Evolutionary conservation across 2,113 vertebrate genomes (phyloP).

Genomic region (Aleadryas rufinucha): DNA sequence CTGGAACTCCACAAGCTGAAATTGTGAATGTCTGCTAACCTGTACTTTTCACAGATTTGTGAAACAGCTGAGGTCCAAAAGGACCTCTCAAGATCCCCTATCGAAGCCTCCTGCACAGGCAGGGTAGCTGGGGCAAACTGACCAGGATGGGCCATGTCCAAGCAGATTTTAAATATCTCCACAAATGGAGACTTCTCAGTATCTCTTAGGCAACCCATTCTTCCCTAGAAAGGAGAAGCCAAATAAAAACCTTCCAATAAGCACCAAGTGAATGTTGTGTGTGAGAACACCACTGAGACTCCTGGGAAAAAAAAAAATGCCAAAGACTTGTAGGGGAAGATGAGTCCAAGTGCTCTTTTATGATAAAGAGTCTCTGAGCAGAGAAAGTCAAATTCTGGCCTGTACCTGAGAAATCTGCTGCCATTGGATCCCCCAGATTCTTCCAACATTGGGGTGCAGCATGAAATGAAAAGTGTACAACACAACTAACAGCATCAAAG

Average conservation of each 20-base stretch:
- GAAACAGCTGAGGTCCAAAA: not conserved
- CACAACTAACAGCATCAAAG: not conserved
- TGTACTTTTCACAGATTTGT: not conserved
- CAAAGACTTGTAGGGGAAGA: not conserved
- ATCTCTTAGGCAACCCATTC: not conserved
- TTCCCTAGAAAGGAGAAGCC: not conserved
- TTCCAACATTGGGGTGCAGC: fast-evolving
- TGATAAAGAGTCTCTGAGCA: not conserved
- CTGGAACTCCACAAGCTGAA: not conserved
- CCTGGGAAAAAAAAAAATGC: not conserved
- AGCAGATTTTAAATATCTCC: not conserved
- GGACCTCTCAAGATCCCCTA: not conserved
- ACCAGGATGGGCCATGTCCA: not conserved
- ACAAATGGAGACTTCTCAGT: not conserved
- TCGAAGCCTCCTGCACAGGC: not conserved
- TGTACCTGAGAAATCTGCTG: not conserved
- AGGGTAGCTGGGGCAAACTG: not conserved
- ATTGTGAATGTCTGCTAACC: not conserved
- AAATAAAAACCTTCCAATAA: not conserved
- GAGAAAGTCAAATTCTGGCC: not conserved
- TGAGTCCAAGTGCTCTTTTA: not conserved
- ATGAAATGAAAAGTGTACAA: not conserved
- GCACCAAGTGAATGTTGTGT: too few relatives aligned
- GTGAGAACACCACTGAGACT: not conserved
- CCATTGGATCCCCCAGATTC: not conserved